These are phyloP conservation scores for Hepsetus odoe DNA, from an alignment of 2,113 vertebrate species.

Conservation along the genomic window DNA sequence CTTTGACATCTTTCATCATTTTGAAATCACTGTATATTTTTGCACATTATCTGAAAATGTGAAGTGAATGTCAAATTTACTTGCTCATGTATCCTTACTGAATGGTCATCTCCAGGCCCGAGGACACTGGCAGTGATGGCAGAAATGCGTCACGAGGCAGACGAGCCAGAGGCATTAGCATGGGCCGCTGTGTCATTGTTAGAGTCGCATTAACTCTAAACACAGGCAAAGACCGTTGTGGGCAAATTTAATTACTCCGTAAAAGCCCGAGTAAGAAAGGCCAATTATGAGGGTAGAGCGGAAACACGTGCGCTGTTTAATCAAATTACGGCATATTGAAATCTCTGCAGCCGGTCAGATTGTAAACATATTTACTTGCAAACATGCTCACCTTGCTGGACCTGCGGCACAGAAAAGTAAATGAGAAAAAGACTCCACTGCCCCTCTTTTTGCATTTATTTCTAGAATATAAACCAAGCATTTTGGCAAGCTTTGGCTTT, in stretches of 20 bases:
- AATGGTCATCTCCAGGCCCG: background rate
- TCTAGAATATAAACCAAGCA: background rate
- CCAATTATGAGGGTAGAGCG: slow-evolving; percentile 9
- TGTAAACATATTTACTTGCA: slow-evolving; percentile 1
- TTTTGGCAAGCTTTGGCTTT: background rate
- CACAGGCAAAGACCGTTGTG: background rate
- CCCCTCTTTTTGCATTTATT: background rate
- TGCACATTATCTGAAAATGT: background rate
- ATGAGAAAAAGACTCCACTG: background rate
- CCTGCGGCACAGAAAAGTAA: background rate
- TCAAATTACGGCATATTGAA: slow-evolving; percentile 28
- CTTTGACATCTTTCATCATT: no score
- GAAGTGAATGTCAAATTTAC: background rate
- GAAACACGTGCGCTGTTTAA: slow-evolving; percentile 18
- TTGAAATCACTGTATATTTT: background rate
- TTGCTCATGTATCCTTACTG: background rate
- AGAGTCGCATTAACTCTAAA: background rate
- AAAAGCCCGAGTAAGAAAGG: slow-evolving; percentile 10
- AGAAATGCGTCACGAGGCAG: background rate
- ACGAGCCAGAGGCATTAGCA: background rate
- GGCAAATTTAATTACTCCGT: slow-evolving; percentile 26
- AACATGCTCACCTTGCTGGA: slow-evolving; percentile 8
- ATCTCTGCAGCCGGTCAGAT: slow-evolving; percentile 6
- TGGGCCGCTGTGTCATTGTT: slow-evolving; percentile 17
- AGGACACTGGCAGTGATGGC: background rate